Conservation (phyloP, 2,113 vertebrate genomes). For the Columbina picui region DNA sequence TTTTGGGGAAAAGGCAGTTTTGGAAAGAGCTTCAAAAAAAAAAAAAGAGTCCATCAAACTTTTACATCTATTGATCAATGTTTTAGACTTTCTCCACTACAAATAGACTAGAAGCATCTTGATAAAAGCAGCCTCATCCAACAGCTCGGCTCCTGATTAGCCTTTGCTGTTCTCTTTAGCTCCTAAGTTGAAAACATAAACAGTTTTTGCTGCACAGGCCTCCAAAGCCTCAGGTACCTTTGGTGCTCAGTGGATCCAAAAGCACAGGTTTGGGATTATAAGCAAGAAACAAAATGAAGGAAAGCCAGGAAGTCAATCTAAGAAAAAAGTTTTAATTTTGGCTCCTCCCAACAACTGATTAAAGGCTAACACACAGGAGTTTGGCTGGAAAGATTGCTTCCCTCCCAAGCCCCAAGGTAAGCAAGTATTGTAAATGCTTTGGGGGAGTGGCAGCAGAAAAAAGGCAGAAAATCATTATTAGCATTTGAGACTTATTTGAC, state of each 20-base stretch:
- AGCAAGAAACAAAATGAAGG: neutral
- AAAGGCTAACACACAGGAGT: neutral
- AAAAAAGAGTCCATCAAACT: neutral
- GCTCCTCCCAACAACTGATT: neutral
- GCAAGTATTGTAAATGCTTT: neutral
- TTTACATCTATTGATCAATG: neutral
- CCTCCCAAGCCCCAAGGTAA: conserved; percentile 6
- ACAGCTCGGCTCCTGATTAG: neutral
- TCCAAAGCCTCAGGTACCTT: neutral
- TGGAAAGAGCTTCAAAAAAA: neutral
- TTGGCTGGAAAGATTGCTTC: conserved; percentile 8
- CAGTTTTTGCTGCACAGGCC: neutral
- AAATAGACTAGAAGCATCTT: neutral
- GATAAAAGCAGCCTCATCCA: neutral
- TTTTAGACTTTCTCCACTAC: neutral
- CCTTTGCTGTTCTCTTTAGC: neutral
- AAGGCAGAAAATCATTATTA: neutral
- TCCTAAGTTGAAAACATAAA: neutral
- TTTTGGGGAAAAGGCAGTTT: neutral
- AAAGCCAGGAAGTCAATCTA: neutral
- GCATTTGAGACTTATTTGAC: neutral
- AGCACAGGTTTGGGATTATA: neutral
- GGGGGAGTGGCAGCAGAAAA: neutral
- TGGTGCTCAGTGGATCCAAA: neutral
- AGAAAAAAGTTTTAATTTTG: neutral